Conservation (phyloP, 2,888 invertebrate species). For the Temnothorax rugatulus region DNA sequence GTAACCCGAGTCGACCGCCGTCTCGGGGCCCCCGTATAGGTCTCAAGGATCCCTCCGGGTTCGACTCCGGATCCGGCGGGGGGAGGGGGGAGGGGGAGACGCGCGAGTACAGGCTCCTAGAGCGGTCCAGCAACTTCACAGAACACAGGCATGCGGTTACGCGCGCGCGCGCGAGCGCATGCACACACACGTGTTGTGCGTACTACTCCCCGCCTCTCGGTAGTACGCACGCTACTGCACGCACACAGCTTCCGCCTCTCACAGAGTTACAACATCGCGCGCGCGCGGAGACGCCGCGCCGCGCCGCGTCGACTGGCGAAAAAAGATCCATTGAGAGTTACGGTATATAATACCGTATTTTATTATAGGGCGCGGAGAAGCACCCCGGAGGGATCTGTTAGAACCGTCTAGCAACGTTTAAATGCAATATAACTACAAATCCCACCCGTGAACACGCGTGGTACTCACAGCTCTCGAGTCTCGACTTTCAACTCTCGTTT, state of each 20-base stretch:
- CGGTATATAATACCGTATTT: conserved; percentile 68
- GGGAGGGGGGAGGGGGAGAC: conserved; percentile 35
- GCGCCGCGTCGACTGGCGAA: conserved; percentile 13
- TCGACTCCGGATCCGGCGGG: conserved; percentile 29
- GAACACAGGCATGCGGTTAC: conserved; percentile 54
- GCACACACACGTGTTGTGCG: conserved; percentile 41
- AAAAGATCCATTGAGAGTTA: conserved; percentile 74
- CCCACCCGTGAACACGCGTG: neutral
- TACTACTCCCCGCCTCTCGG: conserved; percentile 28
- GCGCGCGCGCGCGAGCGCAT: conserved; percentile 3
- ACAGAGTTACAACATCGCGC: conserved; percentile 30
- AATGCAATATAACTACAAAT: neutral
- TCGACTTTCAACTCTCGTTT: neutral
- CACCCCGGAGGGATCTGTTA: conserved; percentile 62
- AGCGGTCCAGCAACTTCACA: conserved; percentile 75
- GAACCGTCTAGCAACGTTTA: conserved; percentile 54
- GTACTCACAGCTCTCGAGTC: neutral
- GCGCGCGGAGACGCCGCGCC: conserved; percentile 9
- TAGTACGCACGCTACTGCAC: conserved; percentile 59
- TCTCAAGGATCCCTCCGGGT: conserved; percentile 68
- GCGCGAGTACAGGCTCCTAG: conserved; percentile 61
- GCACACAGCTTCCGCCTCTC: conserved; percentile 47
- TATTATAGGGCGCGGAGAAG: conserved; percentile 51
- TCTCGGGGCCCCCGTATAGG: conserved; percentile 67
- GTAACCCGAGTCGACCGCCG: conserved; percentile 72